phyloP scores from a whole-genome alignment of 1,140 invertebrate genomes.

The Drosophila subpulchrella region DNA sequence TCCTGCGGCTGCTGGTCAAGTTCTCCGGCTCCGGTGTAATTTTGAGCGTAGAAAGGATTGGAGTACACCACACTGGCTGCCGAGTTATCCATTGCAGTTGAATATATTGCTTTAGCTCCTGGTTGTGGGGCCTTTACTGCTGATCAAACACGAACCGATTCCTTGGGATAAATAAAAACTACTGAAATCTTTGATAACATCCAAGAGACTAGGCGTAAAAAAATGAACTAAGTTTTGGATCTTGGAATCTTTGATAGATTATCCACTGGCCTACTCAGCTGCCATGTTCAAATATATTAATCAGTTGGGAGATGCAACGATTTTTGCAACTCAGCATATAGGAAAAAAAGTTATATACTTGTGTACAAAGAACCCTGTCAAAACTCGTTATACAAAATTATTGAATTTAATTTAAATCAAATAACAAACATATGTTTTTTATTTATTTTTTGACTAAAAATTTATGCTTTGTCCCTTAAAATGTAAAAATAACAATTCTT shows the following conservation, averaged over 20 bases:
- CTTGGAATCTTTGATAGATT: neutral
- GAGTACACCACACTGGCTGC: conserved; percentile 45
- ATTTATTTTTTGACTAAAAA: no score
- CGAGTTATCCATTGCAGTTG: conserved; percentile 51
- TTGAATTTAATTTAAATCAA: no score
- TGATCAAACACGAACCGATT: conserved; percentile 66
- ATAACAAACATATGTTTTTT: no score
- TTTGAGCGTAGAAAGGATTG: conserved; percentile 54
- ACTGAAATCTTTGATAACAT: conserved; percentile 52
- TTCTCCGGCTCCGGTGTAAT: conserved; percentile 26
- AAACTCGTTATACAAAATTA: no score
- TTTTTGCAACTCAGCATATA: no score
- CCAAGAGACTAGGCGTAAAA: conserved; percentile 6
- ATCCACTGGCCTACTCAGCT: conserved; percentile 7
- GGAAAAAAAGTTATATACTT: no score
- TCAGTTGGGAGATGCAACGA: no score
- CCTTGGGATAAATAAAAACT: conserved; percentile 61
- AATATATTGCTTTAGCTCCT: conserved; percentile 40
- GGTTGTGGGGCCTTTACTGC: conserved; percentile 29
- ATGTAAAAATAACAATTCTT: no score
- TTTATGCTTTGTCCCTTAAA: no score
- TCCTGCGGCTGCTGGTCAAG: conserved; percentile 2
- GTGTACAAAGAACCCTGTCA: no score
- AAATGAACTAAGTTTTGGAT: conserved; percentile 17
- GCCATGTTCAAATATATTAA: no score